phyloP scores from a whole-genome alignment of 1,140 invertebrate species.

The Cryptotermes secundus region DNA sequence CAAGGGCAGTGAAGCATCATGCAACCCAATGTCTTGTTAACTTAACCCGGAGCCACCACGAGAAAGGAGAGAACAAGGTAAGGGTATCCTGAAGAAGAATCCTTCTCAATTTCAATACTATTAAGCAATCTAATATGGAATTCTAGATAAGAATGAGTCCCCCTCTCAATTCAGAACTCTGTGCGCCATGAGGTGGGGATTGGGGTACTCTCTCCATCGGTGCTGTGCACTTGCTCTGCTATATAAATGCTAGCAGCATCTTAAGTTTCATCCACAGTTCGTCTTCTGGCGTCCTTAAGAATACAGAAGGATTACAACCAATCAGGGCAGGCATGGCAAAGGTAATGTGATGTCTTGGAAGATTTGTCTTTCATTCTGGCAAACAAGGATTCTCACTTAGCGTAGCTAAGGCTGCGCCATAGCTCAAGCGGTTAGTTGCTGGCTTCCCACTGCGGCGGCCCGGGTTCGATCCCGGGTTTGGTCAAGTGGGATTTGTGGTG shows the following conservation, averaged over 20 bases:
- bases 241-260: slow-evolving; percentile 7
- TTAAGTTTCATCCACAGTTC: background rate
- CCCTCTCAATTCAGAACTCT: background rate
- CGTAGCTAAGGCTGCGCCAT: too few species aligned
- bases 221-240: background rate
- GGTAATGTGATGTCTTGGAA: background rate
- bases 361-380: too few species aligned
- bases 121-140: background rate
- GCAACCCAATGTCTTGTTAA: background rate
- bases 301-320: background rate
- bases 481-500: too few species aligned
- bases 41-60: slow-evolving; percentile 1
- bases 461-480: too few species aligned
- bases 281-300: background rate
- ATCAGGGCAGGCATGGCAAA: background rate
- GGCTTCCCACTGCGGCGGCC: too few species aligned
- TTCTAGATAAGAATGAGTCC: background rate
- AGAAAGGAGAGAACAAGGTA: background rate
- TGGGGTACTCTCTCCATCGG: background rate
- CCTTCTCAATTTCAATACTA: background rate
- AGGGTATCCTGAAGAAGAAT: background rate
- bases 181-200: background rate
- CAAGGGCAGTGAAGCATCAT: slow-evolving; percentile 9
- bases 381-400: too few species aligned
- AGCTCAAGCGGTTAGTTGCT: too few species aligned